Evolutionary conservation across 2,797 vertebrate genomes (phyloP), one percentile per base, ranked within the genome.

Genomic region (Hipposideros larvatus): DNA sequence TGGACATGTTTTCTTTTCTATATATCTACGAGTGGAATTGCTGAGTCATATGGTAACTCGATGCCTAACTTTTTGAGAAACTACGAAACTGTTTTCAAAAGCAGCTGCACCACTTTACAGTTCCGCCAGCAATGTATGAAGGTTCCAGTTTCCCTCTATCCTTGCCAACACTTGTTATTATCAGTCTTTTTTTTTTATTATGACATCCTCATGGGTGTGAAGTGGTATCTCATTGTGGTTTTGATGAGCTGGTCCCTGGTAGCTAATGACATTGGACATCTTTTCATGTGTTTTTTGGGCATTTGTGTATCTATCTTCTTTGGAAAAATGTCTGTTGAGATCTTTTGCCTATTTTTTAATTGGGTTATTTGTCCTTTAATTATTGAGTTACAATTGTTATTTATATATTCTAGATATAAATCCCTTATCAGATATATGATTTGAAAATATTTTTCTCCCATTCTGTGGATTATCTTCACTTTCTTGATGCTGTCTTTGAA

Each of bases 221-320:
- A 55, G 57, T 24, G 57, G 57, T 57, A 55, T 59, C 48, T 91
- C 34, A 3, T 6, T 43, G 34, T 87, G 53, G 43, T 48, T 79
- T 87, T 61, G 59, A 80, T 63, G 84, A 87, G 46, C 57, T 22
- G 90, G 84, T 93, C 71, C 34, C 61, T 57, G 11, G 19, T 88
- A 24, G 22, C 26, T 84, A 65, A 37, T 55, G 70, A 87, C 3
- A 53, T 1, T 61, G 75, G 68, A 41, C 14, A 37, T 68, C 87
- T 87, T 84, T 68, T 78, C 41, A 22, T 43, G 37, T 55, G 43
- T 57, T 61, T 53, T 2, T 51, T n/a, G 63, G 22, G 28, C 90
- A 61, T 83, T 66, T 61, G 21, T 85, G 43, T 83, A 66, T 65
- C 70, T 83, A 66, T 65, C 70, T 88, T 96, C 59, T 90, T 73